These are phyloP conservation scores for Pleuronectes platessa DNA, from an alignment of 2,113 vertebrate genomes.

Conservation along the genomic window DNA sequence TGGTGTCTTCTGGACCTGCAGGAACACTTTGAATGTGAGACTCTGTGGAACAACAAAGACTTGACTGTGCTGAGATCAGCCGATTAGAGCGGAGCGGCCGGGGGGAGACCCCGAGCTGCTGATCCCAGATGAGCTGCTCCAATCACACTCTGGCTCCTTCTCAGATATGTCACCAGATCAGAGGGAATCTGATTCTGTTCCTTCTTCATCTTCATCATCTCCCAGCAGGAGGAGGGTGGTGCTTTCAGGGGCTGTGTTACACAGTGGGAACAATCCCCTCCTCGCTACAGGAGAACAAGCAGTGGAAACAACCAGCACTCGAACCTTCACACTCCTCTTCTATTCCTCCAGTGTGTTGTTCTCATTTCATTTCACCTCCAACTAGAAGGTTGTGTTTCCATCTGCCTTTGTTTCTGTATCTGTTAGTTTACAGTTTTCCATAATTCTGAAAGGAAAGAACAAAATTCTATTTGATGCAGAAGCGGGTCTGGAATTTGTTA, in stretches of 20 bases:
- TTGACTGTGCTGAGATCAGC: not conserved
- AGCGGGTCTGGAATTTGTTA: too few relatives aligned
- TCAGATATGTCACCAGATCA: not conserved
- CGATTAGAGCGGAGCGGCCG: too few relatives aligned
- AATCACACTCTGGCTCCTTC: not conserved
- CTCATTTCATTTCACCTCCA: too few relatives aligned
- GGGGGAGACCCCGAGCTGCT: conserved; percentile 24
- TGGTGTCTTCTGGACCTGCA: not conserved
- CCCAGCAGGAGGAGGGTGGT: not conserved
- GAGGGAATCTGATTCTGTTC: not conserved
- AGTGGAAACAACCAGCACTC: too few relatives aligned
- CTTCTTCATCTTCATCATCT: not conserved
- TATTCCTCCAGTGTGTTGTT: too few relatives aligned
- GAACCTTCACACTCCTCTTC: too few relatives aligned
- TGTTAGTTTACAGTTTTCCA: too few relatives aligned
- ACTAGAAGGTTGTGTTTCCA: too few relatives aligned
- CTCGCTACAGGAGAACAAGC: too few relatives aligned
- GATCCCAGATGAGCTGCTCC: conserved; percentile 52
- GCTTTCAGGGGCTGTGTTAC: conserved; percentile 5
- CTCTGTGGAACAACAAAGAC: conserved; percentile 54
- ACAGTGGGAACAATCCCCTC: not conserved
- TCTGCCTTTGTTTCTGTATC: too few relatives aligned
- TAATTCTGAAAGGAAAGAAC: too few relatives aligned
- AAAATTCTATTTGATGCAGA: too few relatives aligned
- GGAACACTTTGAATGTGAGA: not conserved